Evolutionary conservation across 2,797 vertebrate species (phyloP).

Genomic region (Cryptoprocta ferox): DNA sequence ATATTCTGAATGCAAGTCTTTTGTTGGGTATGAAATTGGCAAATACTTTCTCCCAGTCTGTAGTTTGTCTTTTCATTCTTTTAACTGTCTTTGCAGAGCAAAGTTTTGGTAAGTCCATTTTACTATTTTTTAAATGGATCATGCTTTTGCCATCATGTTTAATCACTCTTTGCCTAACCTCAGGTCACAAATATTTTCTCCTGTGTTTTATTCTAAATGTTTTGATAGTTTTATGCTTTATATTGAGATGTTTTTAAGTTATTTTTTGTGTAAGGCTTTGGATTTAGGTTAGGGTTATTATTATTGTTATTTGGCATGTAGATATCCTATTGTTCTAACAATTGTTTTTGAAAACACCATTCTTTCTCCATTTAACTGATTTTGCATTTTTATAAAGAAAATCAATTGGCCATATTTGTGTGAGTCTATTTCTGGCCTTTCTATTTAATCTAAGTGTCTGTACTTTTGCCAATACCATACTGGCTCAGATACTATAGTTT

Average conservation of each 20-base stretch:
- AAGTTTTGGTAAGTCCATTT: not conserved
- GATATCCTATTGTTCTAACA: not conserved
- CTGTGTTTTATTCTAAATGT: not conserved
- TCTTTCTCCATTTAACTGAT: conserved; percentile 13
- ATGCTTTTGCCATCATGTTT: not conserved
- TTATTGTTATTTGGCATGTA: not conserved
- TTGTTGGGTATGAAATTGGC: conserved; percentile 3
- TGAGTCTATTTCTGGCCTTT: not conserved
- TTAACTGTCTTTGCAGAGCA: not conserved
- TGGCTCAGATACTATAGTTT: not conserved
- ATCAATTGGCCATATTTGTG: not conserved
- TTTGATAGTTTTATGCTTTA: not conserved
- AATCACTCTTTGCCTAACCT: not conserved
- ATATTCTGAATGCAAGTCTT: not conserved
- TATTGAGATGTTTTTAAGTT: not conserved
- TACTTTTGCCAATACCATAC: not conserved
- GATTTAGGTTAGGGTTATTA: not conserved
- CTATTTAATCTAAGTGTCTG: not conserved
- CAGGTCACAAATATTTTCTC: not conserved
- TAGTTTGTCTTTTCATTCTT: conserved; percentile 41
- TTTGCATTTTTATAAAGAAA: conserved; percentile 1
- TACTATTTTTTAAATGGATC: not conserved
- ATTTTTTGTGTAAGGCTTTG: not conserved
- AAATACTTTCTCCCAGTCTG: not conserved
- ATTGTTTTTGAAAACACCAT: not conserved